Conservation (phyloP, 1,140 invertebrate species). For the Drosophila virilis region DNA sequence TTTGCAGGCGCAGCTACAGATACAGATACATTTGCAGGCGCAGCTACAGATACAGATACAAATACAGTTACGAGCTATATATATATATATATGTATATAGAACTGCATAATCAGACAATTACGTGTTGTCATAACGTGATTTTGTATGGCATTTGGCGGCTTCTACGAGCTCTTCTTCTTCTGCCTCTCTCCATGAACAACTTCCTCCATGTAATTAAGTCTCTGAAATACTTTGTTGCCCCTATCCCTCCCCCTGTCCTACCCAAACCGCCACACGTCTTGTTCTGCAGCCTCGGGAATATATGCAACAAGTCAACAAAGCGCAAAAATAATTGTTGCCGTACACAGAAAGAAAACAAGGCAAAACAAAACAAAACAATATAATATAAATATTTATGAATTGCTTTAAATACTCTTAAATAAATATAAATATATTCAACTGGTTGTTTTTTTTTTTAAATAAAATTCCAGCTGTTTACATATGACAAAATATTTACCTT, state of each 20-base stretch:
- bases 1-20: constrained; percentile 22
- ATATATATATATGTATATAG: constrained; percentile 10
- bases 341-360: no score
- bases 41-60: not conserved
- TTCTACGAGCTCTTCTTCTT: not conserved
- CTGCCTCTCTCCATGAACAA: constrained; percentile 7
- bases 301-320: constrained; percentile 25
- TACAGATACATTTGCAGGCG: not conserved
- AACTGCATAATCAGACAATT: constrained; percentile 59
- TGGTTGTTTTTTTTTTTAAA: no score
- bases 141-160: constrained; percentile 12
- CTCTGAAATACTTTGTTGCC: constrained; percentile 5
- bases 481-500: no score
- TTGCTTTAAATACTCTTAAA: not conserved
- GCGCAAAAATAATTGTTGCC: constrained; percentile 17
- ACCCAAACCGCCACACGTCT: not conserved
- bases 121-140: constrained; percentile 33
- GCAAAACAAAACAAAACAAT: not conserved
- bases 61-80: no score
- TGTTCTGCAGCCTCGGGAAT: constrained; percentile 4
- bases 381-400: not conserved
- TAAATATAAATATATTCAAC: no score
- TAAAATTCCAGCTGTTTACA: no score
- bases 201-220: constrained; percentile 17
- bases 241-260: not conserved